Evolutionary conservation across 1,140 invertebrate species (phyloP).

Genomic region (Anoplolepis gracilipes): DNA sequence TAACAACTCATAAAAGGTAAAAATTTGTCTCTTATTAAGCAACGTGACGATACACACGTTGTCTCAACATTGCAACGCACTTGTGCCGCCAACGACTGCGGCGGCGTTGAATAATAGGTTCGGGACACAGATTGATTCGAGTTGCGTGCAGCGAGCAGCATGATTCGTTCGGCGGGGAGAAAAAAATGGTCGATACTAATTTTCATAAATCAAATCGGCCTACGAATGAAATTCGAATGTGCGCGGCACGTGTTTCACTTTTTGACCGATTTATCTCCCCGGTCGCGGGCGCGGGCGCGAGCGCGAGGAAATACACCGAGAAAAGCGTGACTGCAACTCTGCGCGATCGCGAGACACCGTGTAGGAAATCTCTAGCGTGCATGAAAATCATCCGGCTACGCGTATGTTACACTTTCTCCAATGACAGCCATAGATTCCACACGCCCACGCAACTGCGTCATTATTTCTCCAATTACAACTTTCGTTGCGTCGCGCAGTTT

Average conservation of each 20-base stretch:
- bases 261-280: constrained; percentile 55
- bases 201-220: constrained; percentile 60
- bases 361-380: constrained; percentile 54
- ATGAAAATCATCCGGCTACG: constrained; percentile 56
- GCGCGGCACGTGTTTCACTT: constrained; percentile 52
- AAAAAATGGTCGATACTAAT: constrained; percentile 56
- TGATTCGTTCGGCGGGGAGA: constrained; percentile 30
- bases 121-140: constrained; percentile 60
- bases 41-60: constrained; percentile 10
- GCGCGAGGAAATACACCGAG: constrained; percentile 39
- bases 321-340: constrained; percentile 31
- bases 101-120: constrained; percentile 54
- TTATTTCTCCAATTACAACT: constrained; percentile 60
- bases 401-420: constrained; percentile 66
- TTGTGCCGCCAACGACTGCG: constrained; percentile 45
- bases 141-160: constrained; percentile 54
- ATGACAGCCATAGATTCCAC: constrained; percentile 53
- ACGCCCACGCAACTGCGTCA: constrained; percentile 58
- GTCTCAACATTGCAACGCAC: constrained; percentile 24
- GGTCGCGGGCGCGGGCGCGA: too few species aligned
- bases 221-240: constrained; percentile 57
- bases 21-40: constrained; percentile 32
- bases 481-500: not conserved
- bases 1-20: not conserved
- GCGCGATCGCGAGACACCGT: constrained; percentile 5